Conservation (phyloP, 2,797 vertebrate genomes). For the Anas capensis region DNA sequence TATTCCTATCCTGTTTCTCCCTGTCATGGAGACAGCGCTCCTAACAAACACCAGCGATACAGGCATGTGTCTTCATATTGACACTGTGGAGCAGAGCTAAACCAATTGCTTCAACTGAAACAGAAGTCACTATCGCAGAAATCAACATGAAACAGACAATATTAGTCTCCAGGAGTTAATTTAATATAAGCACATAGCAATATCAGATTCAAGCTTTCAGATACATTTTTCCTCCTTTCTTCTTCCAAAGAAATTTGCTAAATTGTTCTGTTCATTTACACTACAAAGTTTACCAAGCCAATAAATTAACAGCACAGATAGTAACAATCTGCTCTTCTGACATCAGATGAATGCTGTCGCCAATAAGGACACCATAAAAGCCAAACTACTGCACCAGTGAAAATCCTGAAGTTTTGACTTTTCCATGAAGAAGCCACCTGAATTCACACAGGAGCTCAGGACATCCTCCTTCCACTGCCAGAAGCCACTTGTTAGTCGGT, state of each 20-base stretch:
- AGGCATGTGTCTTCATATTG: not conserved
- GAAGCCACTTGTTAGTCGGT: not conserved
- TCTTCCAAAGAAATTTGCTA: not conserved
- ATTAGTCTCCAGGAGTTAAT: not conserved
- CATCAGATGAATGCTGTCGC: not conserved
- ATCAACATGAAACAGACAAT: not conserved
- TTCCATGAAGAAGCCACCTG: not conserved
- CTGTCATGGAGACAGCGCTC: not conserved
- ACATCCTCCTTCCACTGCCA: not conserved
- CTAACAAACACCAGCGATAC: not conserved
- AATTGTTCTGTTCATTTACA: conserved; percentile 9
- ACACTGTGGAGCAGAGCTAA: not conserved
- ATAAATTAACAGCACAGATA: not conserved
- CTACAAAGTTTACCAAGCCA: not conserved
- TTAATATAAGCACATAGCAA: not conserved
- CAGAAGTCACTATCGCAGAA: not conserved
- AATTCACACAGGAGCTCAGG: not conserved
- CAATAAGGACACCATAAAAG: not conserved
- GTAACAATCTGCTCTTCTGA: not conserved
- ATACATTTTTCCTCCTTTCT: not conserved
- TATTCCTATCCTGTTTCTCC: not conserved
- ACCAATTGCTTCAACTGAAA: not conserved
- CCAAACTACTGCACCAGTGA: not conserved
- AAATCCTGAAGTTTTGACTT: not conserved
- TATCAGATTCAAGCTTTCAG: not conserved